These are phyloP conservation scores for Quadriops clusia DNA, from an alignment of 2,888 invertebrate genomes.

Conservation along the genomic window DNA sequence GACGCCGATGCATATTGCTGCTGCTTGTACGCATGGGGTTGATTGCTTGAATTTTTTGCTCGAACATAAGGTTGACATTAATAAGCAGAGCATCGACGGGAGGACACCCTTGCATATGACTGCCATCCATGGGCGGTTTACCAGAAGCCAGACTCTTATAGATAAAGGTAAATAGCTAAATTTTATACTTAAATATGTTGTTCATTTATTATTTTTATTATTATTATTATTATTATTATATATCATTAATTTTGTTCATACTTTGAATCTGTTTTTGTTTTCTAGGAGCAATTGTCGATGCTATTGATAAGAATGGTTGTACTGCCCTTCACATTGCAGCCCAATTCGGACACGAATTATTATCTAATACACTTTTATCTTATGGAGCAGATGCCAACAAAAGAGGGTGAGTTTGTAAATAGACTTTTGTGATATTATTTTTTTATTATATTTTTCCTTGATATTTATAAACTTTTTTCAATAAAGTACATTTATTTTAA, in stretches of 20 bases:
- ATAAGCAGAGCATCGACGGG: slow-evolving; percentile 45
- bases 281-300: slow-evolving; percentile 42
- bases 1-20: slow-evolving; percentile 49
- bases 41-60: slow-evolving; percentile 46
- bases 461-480: background rate
- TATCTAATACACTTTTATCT: slow-evolving; percentile 40
- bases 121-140: slow-evolving; percentile 52
- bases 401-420: slow-evolving; percentile 28
- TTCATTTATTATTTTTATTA: background rate
- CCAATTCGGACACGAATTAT: slow-evolving; percentile 45
- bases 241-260: background rate
- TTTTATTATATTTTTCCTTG: background rate
- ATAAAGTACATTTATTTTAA: background rate
- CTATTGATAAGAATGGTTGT: slow-evolving; percentile 45
- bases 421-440: background rate
- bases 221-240: slow-evolving; percentile 2
- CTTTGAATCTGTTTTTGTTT: slow-evolving; percentile 8
- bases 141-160: slow-evolving; percentile 47
- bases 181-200: background rate
- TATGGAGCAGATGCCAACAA: slow-evolving; percentile 39
- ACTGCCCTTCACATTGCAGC: slow-evolving; percentile 53
- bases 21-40: slow-evolving; percentile 48
- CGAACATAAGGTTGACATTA: slow-evolving; percentile 41
- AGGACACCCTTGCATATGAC: slow-evolving; percentile 53
- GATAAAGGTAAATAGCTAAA: slow-evolving; percentile 45